Evolutionary conservation across 2,888 invertebrate species (phyloP), one percentile per base, ranked within the genome.

Genomic region (Mesochorus sp.): DNA sequence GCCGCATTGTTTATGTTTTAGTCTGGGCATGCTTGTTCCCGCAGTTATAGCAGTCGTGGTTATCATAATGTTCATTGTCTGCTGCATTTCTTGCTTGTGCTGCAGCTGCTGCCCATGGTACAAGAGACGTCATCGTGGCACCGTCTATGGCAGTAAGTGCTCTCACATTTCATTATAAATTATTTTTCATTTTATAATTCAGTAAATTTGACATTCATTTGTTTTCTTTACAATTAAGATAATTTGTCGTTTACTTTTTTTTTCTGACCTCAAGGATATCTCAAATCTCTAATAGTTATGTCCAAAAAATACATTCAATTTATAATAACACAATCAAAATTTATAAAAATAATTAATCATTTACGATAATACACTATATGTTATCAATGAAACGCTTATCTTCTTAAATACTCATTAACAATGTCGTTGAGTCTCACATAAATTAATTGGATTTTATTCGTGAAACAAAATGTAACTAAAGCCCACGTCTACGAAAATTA

Each of bases 91-190:
- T 1, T 90, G 90, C 64, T 79, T 89, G 26, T 90, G 88, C 85
- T 90, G 90, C 72, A 85, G 84, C 19, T 90, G 87, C 67, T 90
- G 90, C 19, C 87, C 89, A 1, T 88, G 88, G 84, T 89, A 90
- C 79, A 86, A 85, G 31, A 84, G 88, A 66, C 87, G 89, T 72
- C 87, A 89, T 24, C 85, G 79, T 37, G 90, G 90, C 53, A 86
- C 87, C 0, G 86, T 89, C 51, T 90, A 90, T 72, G 88, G 88
- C 80, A 86, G 90, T 90, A 84, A 87, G 88, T 79, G 68, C 8
- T 37, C 12, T 14, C n/a, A 4, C 64, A 34, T 62, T 71, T 51
- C 19, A 49, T 70, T 68, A 17, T 57, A n/a, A 10, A 21, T 72
- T 64, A 21, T 68, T 5, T 68, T 31, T 73, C 0, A 26, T 62